Conservation (phyloP, 2,113 vertebrate species). For the Nematolebias whitei region DNA sequence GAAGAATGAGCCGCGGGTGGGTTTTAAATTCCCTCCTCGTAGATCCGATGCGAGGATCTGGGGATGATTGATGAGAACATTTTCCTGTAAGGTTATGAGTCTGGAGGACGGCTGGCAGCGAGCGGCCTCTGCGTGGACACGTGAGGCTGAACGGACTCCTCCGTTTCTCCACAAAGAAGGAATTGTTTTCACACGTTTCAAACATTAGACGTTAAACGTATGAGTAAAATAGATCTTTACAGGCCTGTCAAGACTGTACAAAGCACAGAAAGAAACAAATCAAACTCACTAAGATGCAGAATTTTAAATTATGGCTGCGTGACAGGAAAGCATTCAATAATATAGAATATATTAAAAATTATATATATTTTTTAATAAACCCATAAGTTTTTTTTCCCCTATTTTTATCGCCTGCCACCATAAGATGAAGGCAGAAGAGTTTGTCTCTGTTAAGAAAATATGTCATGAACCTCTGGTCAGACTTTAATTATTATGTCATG, state of each 20-base stretch:
- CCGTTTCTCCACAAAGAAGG: slow-evolving; percentile 17
- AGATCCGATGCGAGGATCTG: slow-evolving; percentile 38
- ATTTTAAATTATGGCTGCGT: background rate
- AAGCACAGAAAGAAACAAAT: slow-evolving; percentile 34
- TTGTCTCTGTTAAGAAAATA: no score
- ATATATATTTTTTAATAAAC: no score
- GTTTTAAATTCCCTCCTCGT: slow-evolving; percentile 56
- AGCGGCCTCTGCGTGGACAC: slow-evolving; percentile 5
- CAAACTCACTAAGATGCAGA: slow-evolving; percentile 40
- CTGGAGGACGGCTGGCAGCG: slow-evolving; percentile 44
- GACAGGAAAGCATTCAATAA: background rate
- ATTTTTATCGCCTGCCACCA: no score
- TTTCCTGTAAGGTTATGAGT: slow-evolving; percentile 53
- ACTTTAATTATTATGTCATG: no score
- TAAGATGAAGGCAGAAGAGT: no score
- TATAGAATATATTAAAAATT: no score
- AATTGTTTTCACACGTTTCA: slow-evolving; percentile 14
- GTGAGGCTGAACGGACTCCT: slow-evolving; percentile 35
- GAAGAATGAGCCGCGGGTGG: slow-evolving; percentile 54
- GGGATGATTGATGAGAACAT: slow-evolving; percentile 68
- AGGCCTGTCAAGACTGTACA: slow-evolving; percentile 7
- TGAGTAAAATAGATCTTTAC: slow-evolving; percentile 3
- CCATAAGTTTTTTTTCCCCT: no score
- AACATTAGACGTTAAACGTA: slow-evolving; percentile 9
- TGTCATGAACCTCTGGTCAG: no score